These are phyloP conservation scores for Andricus quercusramuli DNA, from an alignment of 2,888 invertebrate genomes.

Conservation along the genomic window DNA sequence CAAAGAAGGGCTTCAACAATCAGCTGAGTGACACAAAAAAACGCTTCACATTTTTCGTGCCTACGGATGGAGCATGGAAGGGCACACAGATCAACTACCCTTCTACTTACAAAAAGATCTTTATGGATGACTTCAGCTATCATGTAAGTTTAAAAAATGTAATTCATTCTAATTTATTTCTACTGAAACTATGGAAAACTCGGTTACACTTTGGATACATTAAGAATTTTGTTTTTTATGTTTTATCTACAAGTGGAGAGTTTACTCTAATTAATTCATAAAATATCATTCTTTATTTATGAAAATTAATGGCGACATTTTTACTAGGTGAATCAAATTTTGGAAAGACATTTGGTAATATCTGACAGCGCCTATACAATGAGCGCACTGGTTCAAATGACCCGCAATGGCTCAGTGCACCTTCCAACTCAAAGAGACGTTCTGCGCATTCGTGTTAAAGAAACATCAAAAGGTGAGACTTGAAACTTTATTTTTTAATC, in stretches of 20 bases:
- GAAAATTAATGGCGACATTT: not conserved
- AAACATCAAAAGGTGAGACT: slow-evolving; percentile 85
- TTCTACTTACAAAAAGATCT: slow-evolving; percentile 90
- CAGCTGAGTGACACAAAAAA: slow-evolving; percentile 87
- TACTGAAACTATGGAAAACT: too few relatives aligned
- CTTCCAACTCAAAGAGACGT: slow-evolving; percentile 87
- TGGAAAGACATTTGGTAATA: slow-evolving; percentile 93
- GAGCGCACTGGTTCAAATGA: slow-evolving; percentile 85
- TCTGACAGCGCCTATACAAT: slow-evolving; percentile 89
- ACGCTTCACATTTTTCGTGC: slow-evolving; percentile 95
- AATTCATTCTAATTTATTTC: too few relatives aligned
- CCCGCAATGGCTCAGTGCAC: slow-evolving; percentile 85
- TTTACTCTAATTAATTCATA: not conserved
- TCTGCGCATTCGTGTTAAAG: slow-evolving; percentile 87
- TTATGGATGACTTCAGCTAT: slow-evolving; percentile 89
- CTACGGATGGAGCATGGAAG: slow-evolving; percentile 93
- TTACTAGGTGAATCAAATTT: slow-evolving; percentile 87
- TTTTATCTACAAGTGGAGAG: too few relatives aligned
- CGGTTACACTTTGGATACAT: too few relatives aligned
- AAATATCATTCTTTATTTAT: not conserved
- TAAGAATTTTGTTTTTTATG: too few relatives aligned
- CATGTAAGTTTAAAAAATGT: slow-evolving; percentile 82
- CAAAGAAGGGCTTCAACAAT: slow-evolving; percentile 87
- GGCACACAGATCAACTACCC: slow-evolving; percentile 87
- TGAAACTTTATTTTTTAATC: slow-evolving; percentile 13